Evolutionary conservation across 2,797 vertebrate genomes (phyloP), one percentile per base, ranked within the genome.

Genomic region (Tokudaia muenninki): DNA sequence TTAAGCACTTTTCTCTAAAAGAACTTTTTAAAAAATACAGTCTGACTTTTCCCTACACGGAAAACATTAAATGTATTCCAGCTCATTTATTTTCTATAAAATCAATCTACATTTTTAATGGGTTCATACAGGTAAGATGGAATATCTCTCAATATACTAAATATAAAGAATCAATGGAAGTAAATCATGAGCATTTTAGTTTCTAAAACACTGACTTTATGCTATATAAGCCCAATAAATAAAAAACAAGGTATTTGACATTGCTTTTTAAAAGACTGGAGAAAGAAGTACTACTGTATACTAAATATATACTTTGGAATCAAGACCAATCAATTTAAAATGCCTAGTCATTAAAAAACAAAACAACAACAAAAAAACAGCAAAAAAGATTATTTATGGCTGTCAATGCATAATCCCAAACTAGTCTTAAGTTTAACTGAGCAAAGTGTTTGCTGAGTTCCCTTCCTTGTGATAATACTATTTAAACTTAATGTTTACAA

Each of bases 21-120:
- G 87, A 77, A 95, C 86, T 80, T 87, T 31, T 75, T 19, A 17
- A 91, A 52, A 91, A 96, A 88, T 17, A 91, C 4, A 80, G 29
- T 57, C 47, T 91, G 57, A 75, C 93, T 97, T 97, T 96, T 90
- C 52, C 57, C 95, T 50, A 67, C 86, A 97, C 94, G 63, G 90
- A 96, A 95, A 96, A 92, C 78, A 97, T 2, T 83, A 29, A 95
- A 90, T 84, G 52, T 95, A 34, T 93, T 94, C n/a, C 8, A 72
- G 90, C 6, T 90, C 50, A 75, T 24, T 93, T 92, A 89, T 83
- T 94, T 94, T 87, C 41, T 1, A 94, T 80, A 97, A 93, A 94
- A 94, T 90, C n/a, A 94, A 91, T 57, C 34, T 26, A 3, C 22
- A 87, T 70, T 96, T 70, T 93, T 90, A 90, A 90, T 26, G 10